Conservation (phyloP, 1,140 invertebrate species). For the Portunus trituberculatus region DNA sequence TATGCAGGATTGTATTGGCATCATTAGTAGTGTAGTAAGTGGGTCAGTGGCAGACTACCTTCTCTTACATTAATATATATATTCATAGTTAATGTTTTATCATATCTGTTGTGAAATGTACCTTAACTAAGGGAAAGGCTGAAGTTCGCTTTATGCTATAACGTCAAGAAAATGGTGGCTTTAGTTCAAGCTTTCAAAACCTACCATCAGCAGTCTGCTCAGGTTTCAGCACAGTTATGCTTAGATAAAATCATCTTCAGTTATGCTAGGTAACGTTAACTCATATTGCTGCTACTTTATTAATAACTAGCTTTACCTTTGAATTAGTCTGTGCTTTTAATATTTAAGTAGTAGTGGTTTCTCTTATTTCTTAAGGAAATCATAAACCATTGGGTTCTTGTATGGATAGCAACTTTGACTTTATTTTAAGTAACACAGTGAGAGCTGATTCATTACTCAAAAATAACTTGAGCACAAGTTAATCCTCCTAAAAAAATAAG, state of each 20-base stretch:
- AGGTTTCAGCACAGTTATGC: neutral
- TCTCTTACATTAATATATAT: conserved; percentile 32
- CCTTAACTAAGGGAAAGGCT: conserved; percentile 50
- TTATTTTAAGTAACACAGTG: neutral
- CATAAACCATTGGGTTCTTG: neutral
- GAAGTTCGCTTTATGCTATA: conserved; percentile 58
- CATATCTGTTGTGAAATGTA: conserved; percentile 50
- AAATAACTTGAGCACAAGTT: neutral
- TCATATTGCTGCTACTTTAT: neutral
- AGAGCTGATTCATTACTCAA: neutral
- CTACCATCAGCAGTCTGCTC: neutral
- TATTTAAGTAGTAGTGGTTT: neutral
- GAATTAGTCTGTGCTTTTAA: neutral
- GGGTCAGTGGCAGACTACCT: conserved; percentile 60
- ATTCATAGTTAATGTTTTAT: conserved; percentile 50
- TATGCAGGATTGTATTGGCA: neutral
- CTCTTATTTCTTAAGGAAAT: conserved; percentile 13
- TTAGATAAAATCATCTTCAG: neutral
- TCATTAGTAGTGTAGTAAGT: neutral
- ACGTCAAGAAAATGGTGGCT: conserved; percentile 52
- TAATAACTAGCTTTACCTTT: neutral
- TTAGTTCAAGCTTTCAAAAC: conserved; percentile 42
- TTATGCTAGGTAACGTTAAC: neutral
- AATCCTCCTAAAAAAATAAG: conserved; percentile 12
- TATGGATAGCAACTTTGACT: neutral